phyloP scores from a whole-genome alignment of 2,888 invertebrate species.

The Cantharis flavilabris region DNA sequence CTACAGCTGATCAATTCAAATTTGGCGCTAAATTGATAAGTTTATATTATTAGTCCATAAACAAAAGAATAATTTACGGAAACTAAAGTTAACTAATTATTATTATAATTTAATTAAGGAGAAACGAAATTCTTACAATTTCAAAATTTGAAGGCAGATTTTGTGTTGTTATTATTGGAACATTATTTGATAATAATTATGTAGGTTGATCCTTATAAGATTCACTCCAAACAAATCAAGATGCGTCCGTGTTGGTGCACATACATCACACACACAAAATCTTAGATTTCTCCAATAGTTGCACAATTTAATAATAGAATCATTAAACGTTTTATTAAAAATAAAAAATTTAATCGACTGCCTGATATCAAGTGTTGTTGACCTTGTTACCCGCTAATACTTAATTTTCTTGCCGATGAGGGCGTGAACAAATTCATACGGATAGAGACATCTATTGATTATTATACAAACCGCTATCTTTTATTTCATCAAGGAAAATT shows the following conservation, averaged over 20 bases:
- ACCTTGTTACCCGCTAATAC: slow-evolving; percentile 51
- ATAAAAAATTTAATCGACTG: slow-evolving; percentile 26
- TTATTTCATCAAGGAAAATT: no score
- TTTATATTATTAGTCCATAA: slow-evolving; percentile 23
- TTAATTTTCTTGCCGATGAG: not conserved
- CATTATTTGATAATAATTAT: slow-evolving; percentile 4
- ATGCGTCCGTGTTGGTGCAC: not conserved
- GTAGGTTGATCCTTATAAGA: slow-evolving; percentile 21
- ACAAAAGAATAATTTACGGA: slow-evolving; percentile 20
- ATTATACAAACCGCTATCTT: not conserved
- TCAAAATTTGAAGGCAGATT: not conserved
- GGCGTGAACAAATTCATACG: not conserved
- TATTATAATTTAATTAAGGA: not conserved
- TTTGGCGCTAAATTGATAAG: slow-evolving; percentile 23
- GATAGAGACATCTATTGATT: not conserved
- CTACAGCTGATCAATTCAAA: slow-evolving; percentile 7
- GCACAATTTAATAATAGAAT: slow-evolving; percentile 9
- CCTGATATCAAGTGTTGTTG: slow-evolving; percentile 48
- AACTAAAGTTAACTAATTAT: not conserved
- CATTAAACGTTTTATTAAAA: slow-evolving; percentile 12
- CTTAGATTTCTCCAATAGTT: slow-evolving; percentile 1
- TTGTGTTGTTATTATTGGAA: not conserved
- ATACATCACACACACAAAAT: slow-evolving; percentile 9
- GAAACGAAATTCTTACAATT: not conserved
- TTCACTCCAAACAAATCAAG: not conserved